Conservation (phyloP, 2,888 invertebrate species). For the Dasysyrphus albostriatus region DNA sequence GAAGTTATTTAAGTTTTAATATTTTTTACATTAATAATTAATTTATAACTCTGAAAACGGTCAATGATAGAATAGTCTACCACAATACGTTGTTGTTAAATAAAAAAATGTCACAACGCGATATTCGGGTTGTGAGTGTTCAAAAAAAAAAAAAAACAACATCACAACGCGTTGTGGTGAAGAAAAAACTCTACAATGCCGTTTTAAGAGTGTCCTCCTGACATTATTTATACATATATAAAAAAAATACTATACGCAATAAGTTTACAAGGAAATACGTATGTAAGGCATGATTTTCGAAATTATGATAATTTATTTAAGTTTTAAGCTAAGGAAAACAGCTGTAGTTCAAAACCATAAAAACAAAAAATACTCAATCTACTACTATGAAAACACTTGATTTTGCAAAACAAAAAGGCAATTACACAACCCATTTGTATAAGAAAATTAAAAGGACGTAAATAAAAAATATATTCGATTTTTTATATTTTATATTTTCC, state of each 20-base stretch:
- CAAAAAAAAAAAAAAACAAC: not conserved
- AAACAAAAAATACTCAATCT: not conserved
- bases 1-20: not conserved
- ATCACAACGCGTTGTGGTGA: not conserved
- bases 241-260: not conserved
- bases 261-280: conserved; percentile 3
- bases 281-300: not conserved
- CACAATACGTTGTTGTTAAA: not conserved
- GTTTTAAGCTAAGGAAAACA: not conserved
- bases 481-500: not conserved
- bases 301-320: not conserved
- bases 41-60: not conserved
- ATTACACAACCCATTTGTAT: conserved; percentile 21
- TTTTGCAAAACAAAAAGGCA: not conserved
- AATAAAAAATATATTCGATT: conserved; percentile 10
- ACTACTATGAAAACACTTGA: conserved; percentile 12
- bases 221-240: not conserved
- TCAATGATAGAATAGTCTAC: not conserved
- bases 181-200: not conserved
- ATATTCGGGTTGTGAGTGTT: not conserved
- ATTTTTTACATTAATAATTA: not conserved
- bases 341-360: conserved; percentile 7
- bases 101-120: not conserved
- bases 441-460: conserved; percentile 14
- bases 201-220: not conserved